Percentiles rank a stretch among this genome's conserved stretches.
Conservation (phyloP, 2,113 vertebrate genomes). For the Trachemys scripta region DNA sequence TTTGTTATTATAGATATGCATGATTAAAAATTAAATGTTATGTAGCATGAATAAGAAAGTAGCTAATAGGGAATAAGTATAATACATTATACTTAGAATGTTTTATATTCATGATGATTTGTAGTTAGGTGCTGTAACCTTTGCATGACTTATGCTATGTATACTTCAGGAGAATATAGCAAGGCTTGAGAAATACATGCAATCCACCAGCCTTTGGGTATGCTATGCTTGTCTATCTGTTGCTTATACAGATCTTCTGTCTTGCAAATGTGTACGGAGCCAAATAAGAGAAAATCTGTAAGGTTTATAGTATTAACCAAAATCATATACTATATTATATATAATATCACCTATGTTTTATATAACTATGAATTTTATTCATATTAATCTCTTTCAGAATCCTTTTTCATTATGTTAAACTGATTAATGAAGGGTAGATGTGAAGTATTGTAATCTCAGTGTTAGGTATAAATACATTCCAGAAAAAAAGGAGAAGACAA, state of each 20-base stretch:
- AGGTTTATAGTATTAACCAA: background rate
- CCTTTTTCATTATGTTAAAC: background rate
- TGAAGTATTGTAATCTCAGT: background rate
- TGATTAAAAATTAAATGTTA: background rate
- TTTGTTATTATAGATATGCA: background rate
- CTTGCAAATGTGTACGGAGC: background rate
- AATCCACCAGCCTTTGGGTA: background rate
- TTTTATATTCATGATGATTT: background rate
- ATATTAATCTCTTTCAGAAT: background rate
- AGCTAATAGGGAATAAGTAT: background rate
- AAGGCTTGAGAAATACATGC: background rate
- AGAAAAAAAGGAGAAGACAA: background rate
- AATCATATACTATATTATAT: background rate
- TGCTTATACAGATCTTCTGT: background rate
- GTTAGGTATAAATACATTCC: background rate
- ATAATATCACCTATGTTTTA: background rate
- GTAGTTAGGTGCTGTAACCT: background rate
- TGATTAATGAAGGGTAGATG: background rate
- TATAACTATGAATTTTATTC: background rate
- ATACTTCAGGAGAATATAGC: background rate
- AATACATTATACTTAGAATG: background rate
- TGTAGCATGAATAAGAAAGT: background rate
- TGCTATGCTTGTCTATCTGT: background rate
- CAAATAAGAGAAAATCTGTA: background rate
- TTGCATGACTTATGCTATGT: background rate